Percentiles rank a stretch among this genome's conserved stretches.
Conservation (phyloP, 37 sponge, comb jelly and placozoan genomes). For the Geodia barretti region DNA sequence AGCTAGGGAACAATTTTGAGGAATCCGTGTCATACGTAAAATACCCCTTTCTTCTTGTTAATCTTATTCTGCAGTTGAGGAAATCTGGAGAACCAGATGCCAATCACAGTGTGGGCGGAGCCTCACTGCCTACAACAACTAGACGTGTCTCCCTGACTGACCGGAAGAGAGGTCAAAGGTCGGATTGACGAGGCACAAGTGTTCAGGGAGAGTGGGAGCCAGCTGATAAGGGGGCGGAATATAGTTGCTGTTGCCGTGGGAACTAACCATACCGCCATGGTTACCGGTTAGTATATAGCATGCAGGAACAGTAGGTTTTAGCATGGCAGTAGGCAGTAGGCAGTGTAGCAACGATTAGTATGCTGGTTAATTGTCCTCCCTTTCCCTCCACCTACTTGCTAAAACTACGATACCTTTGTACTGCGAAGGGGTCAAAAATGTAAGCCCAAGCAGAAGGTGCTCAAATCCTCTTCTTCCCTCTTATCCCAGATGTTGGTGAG, state of each 20-base stretch:
- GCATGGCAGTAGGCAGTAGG: too few relatives aligned
- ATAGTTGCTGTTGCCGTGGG: constrained; percentile 40
- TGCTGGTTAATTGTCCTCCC: not conserved
- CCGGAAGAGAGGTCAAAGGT: not conserved
- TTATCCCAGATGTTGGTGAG: constrained; percentile 43
- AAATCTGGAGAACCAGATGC: not conserved
- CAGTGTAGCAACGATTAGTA: not conserved
- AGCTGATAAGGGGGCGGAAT: constrained; percentile 1
- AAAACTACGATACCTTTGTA: too few relatives aligned
- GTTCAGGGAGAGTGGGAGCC: constrained; percentile 14
- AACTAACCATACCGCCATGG: constrained; percentile 59
- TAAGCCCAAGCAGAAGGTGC: too few relatives aligned
- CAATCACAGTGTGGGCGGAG: not conserved
- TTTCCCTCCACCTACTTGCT: not conserved
- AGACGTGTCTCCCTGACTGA: not conserved
- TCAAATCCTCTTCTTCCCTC: not conserved
- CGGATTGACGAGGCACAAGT: not conserved
- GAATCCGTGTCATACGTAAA: too few relatives aligned
- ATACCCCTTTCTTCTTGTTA: too few relatives aligned
- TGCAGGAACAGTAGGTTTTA: too few relatives aligned
- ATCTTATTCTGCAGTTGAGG: not conserved
- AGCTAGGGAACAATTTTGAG: too few relatives aligned
- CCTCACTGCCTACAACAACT: not conserved
- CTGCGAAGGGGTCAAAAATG: too few relatives aligned
- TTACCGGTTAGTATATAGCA: constrained; percentile 65